Percentiles rank a stretch among this genome's conserved stretches.
Evolutionary conservation across 92 coral and sea anemone genomes (phyloP).

Genomic region (Heteractis magnifica): DNA sequence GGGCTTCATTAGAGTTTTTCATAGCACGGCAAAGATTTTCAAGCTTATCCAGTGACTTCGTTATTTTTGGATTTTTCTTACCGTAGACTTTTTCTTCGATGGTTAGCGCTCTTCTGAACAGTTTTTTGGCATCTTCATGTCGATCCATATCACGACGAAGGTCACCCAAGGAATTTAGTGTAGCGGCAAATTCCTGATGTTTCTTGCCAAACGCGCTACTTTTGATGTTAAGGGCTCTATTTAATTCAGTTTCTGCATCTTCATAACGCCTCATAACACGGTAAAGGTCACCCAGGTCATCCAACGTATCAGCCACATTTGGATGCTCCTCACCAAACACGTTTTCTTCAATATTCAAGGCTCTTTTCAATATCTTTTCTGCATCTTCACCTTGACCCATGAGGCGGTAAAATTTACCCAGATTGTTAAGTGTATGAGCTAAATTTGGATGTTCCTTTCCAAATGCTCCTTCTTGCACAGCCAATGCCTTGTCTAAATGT

Average conservation of each 20-base stretch:
- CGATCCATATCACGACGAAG: neutral
- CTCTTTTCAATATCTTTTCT: neutral
- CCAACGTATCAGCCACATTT: neutral
- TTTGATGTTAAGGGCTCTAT: neutral
- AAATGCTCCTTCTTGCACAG: neutral
- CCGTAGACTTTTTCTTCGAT: neutral
- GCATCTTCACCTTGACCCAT: conserved; percentile 6
- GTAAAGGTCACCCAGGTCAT: neutral
- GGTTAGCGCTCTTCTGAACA: neutral
- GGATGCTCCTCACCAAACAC: conserved; percentile 20
- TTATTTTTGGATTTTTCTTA: neutral
- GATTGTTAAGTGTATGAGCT: neutral
- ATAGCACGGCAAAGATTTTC: neutral
- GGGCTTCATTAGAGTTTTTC: neutral
- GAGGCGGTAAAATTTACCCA: conserved; percentile 8
- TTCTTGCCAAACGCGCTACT: neutral
- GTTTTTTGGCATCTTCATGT: neutral
- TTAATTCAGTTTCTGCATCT: neutral
- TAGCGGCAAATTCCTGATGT: neutral
- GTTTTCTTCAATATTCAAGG: neutral
- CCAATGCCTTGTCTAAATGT: conserved; percentile 10
- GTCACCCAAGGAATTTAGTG: neutral
- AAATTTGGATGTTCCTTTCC: conserved; percentile 12
- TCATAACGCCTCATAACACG: neutral
- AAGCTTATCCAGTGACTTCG: neutral